Evolutionary conservation across 1,140 invertebrate species (phyloP).

Genomic region (Lucilia cuprina): DNA sequence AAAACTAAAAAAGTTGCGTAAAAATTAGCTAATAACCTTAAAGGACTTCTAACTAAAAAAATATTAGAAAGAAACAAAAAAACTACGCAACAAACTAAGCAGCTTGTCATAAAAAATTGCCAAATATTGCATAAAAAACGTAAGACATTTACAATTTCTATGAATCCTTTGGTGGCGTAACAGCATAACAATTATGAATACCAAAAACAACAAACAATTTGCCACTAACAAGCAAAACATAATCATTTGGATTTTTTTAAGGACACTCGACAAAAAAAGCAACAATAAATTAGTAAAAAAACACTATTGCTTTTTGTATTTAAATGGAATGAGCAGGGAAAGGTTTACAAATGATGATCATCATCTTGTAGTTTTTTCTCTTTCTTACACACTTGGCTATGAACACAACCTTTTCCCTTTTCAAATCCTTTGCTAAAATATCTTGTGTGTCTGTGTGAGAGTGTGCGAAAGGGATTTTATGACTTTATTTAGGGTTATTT

Average conservation of each 20-base stretch:
- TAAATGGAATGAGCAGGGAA: not conserved
- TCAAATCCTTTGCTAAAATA: constrained; percentile 11
- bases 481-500: constrained; percentile 36
- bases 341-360: constrained; percentile 22
- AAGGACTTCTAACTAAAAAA: not conserved
- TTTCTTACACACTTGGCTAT: no score
- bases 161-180: constrained; percentile 36
- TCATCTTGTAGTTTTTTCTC: not conserved
- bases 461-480: constrained; percentile 24
- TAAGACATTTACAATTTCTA: constrained; percentile 33
- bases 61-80: not conserved
- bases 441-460: not conserved
- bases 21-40: constrained; percentile 21
- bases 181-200: not conserved
- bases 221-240: not conserved
- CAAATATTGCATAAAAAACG: constrained; percentile 61
- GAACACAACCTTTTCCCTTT: not conserved
- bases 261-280: not conserved
- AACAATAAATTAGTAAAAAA: not conserved
- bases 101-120: constrained; percentile 40
- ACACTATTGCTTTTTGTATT: not conserved
- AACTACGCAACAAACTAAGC: no score
- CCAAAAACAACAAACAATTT: not conserved
- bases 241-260: constrained; percentile 11
- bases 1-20: constrained; percentile 32